A percentile compares a stretch with the other conserved stretches of the same genome.
Evolutionary conservation across 2,113 vertebrate genomes (phyloP).

Genomic region (Corvus hawaiiensis): DNA sequence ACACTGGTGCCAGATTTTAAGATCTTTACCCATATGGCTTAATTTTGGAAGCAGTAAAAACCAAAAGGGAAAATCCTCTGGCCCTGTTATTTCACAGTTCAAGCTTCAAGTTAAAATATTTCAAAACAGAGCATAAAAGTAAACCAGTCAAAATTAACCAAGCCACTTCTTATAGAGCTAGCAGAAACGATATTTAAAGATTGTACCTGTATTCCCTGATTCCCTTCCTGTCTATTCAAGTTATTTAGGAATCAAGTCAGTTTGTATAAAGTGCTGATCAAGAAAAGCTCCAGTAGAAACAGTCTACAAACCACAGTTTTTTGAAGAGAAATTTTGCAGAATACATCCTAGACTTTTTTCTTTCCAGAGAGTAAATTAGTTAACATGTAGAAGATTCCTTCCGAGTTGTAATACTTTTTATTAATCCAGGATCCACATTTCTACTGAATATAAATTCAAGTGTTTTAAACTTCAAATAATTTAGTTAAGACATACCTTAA

Average conservation of each 20-base stretch:
- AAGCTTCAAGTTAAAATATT: slow-evolving; percentile 34
- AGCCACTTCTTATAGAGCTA: neutral
- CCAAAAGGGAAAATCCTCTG: slow-evolving; percentile 16
- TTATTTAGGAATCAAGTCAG: slow-evolving; percentile 3
- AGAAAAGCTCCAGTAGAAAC: neutral
- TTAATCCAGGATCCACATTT: neutral
- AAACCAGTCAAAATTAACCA: neutral
- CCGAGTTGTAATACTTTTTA: neutral
- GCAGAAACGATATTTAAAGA: slow-evolving; percentile 13
- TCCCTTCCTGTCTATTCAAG: neutral
- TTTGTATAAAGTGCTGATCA: neutral
- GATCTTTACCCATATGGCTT: neutral
- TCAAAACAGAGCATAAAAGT: slow-evolving; percentile 1
- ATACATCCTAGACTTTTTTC: neutral
- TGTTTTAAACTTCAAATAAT: neutral
- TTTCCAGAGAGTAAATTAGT: neutral
- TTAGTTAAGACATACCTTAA: neutral
- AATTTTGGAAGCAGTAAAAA: slow-evolving; percentile 37
- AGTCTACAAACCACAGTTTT: neutral
- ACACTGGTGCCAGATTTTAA: slow-evolving; percentile 18
- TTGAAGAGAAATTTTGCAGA: neutral
- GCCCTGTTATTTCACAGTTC: slow-evolving; percentile 29
- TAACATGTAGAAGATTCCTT: neutral
- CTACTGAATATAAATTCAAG: neutral
- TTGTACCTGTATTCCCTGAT: neutral